phyloP scores from a whole-genome alignment of 2,797 vertebrate genomes.

The Chanos chanos region DNA sequence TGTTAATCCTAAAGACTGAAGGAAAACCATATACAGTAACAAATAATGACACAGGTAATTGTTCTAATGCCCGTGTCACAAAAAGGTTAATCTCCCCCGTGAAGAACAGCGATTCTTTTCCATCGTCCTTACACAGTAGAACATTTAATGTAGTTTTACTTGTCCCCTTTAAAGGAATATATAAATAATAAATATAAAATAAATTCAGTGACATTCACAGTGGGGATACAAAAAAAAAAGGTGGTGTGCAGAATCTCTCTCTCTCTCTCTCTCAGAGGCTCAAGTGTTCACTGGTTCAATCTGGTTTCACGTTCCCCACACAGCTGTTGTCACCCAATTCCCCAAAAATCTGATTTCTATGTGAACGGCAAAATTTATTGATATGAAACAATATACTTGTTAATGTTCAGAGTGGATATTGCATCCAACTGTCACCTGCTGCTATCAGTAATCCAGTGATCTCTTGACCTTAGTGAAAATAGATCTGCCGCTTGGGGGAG shows the following conservation, averaged over 20 bases:
- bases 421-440: slow-evolving; percentile 63
- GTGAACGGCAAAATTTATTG: slow-evolving; percentile 35
- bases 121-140: too few species aligned
- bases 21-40: too few species aligned
- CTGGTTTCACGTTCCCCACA: slow-evolving; percentile 15
- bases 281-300: neutral
- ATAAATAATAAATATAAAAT: too few species aligned
- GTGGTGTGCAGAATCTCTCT: slow-evolving; percentile 26
- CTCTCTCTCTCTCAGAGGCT: slow-evolving; percentile 4
- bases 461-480: slow-evolving; percentile 47
- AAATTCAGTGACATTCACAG: slow-evolving; percentile 30
- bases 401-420: slow-evolving; percentile 61
- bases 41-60: too few species aligned
- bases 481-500: neutral
- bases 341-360: slow-evolving; percentile 31
- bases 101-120: too few species aligned
- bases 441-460: slow-evolving; percentile 52
- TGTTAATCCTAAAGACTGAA: too few species aligned
- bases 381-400: slow-evolving; percentile 62
- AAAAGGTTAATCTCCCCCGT: too few species aligned
- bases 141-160: too few species aligned
- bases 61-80: too few species aligned
- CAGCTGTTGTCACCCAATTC: slow-evolving; percentile 37
- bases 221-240: slow-evolving; percentile 12
- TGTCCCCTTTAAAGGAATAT: too few species aligned